Evolutionary conservation across 2,113 vertebrate species (phyloP).

Genomic region (Mormyrus lacerda): DNA sequence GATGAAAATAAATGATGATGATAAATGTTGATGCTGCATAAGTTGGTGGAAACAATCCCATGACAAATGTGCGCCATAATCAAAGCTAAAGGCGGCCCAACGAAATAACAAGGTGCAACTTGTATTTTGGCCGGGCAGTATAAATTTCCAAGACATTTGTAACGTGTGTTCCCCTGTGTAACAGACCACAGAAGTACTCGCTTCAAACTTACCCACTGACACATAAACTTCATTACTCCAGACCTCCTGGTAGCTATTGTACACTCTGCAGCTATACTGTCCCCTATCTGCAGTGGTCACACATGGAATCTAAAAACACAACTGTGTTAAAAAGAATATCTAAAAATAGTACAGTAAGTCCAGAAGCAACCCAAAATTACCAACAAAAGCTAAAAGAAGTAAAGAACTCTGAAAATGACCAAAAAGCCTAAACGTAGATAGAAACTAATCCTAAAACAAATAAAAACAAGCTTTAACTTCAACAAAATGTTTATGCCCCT

Average conservation of each 20-base stretch:
- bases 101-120: not conserved
- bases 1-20: too few species aligned
- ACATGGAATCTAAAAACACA: constrained; percentile 49
- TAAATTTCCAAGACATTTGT: not conserved
- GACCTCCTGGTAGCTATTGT: constrained; percentile 66
- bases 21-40: too few species aligned
- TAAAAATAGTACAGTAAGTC: constrained; percentile 22
- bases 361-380: not conserved
- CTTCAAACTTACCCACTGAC: constrained; percentile 55
- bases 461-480: not conserved
- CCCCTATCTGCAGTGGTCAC: constrained; percentile 72
- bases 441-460: not conserved
- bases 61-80: not conserved
- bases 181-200: not conserved
- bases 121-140: not conserved
- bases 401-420: not conserved
- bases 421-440: not conserved
- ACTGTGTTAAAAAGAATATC: constrained; percentile 22
- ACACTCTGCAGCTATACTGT: constrained; percentile 65
- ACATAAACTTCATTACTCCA: constrained; percentile 63
- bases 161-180: not conserved
- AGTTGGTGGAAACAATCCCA: not conserved
- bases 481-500: too few species aligned
- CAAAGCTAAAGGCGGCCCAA: not conserved
- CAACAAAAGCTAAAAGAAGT: not conserved